phyloP scores from a whole-genome alignment of 2,113 vertebrate genomes.

The Chloebia gouldiae region DNA sequence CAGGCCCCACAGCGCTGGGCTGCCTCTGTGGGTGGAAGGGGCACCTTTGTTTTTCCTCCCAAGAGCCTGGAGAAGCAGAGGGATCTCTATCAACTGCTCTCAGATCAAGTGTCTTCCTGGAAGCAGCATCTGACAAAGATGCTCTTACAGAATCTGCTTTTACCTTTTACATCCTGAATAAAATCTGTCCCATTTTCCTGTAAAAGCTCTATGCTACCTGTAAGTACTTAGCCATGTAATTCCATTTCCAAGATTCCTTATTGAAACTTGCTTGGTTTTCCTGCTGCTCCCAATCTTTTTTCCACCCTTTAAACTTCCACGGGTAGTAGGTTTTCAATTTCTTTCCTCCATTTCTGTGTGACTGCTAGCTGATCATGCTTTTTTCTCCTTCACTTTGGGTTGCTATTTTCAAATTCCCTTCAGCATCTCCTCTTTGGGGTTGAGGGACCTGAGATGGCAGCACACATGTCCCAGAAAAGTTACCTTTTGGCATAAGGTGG shows the following conservation, averaged over 20 bases:
- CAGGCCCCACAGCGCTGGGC: rapidly evolving
- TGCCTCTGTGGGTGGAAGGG: not conserved
- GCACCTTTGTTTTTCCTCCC: not conserved
- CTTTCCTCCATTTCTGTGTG: not conserved
- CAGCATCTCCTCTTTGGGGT: not conserved
- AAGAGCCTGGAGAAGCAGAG: not conserved
- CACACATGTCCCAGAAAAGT: not conserved
- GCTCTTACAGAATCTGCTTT: not conserved
- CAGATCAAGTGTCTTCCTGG: not conserved
- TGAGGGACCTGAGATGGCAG: not conserved
- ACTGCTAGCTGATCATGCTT: not conserved
- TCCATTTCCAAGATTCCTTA: not conserved
- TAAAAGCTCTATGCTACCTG: not conserved
- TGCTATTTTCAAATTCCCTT: not conserved
- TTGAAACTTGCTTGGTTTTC: not conserved
- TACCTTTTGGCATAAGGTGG: not conserved
- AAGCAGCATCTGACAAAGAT: not conserved
- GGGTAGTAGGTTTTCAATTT: not conserved
- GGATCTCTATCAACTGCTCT: not conserved
- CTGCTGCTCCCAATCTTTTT: not conserved
- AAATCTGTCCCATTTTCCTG: not conserved
- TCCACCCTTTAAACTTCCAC: not conserved
- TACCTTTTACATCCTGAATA: not conserved
- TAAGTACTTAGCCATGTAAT: not conserved
- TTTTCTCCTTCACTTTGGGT: not conserved